Base-by-base conservation (phyloP, 2,113 vertebrate species). In the Cyprinodon tularosa region DNA sequence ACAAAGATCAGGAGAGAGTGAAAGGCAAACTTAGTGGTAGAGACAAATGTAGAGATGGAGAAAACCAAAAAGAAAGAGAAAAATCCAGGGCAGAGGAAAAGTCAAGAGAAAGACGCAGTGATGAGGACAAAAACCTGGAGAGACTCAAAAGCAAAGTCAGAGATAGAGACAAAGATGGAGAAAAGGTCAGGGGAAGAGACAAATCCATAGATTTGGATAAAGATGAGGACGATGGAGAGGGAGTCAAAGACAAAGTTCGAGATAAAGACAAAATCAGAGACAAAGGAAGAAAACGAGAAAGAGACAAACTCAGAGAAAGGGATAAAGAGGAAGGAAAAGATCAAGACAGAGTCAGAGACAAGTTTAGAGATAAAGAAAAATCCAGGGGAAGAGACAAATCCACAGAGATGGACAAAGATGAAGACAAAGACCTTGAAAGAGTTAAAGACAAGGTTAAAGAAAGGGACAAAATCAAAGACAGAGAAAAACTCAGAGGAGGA, bases 1-100 rank as follows among this genome's bases (percentile, higher is more conserved):
- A 77, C 0, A 42, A 39, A 40, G 53, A 44, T 7, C 50, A n/a
- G 50, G 50, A 57, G 6, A 57, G 5, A 57, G 50, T 57, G 6
- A 57, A 57, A 57, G n/a, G 17, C 50, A 57, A 57, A n/a, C 50
- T 57, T 57, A 14, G 3, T 29, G 53, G 68, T 6, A 76, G 37
- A 47, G 76, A 77, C 0, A 79, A 6, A n/a, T 57, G 17, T 57
- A 61, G 84, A 87, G 4, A 80, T 93, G 72, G 96, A 95, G 78
- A 95, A 91, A 74, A 98, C 96, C 87, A 81, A 95, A 3, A 93
- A 95, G 0, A 93, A 15, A 53, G 20, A 36, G 59, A 70, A 3
- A 72, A 37, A 45, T 70, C 66, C 10, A 81, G 62, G 44, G 53
- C 62, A 0, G 68, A n/a, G 3, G 65, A 71, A 1, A 50, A 36